Percentiles rank a stretch among this genome's conserved stretches.
phyloP scores from a whole-genome alignment of 2,797 vertebrate genomes.

The Rhinella marina region DNA sequence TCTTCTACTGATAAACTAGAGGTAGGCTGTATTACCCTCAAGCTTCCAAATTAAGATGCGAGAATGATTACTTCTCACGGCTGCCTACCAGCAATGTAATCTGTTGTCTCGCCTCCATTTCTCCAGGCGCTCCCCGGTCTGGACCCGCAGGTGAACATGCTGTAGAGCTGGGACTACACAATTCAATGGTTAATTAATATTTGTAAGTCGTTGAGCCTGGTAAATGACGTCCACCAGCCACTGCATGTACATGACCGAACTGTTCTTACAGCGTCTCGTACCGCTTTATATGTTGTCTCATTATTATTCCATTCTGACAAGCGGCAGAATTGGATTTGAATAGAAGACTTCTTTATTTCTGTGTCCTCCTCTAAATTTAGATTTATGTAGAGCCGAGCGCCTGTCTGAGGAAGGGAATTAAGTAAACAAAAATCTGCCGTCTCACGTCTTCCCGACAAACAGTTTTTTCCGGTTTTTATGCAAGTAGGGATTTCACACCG shows the following conservation, averaged over 20 bases:
- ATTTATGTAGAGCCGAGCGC: slow-evolving; percentile 34
- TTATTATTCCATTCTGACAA: slow-evolving; percentile 12
- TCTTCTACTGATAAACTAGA: not conserved
- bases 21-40: not conserved
- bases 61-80: not conserved
- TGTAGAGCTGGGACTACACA: not conserved
- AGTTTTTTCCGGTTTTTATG: not conserved
- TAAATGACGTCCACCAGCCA: not conserved
- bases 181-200: not conserved
- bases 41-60: not conserved
- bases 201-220: no score
- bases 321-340: slow-evolving; percentile 13
- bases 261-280: not conserved
- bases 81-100: not conserved
- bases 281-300: not conserved
- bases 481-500: slow-evolving; percentile 25
- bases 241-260: not conserved
- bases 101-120: not conserved
- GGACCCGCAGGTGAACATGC: not conserved
- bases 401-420: slow-evolving; percentile 23
- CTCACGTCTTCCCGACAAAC: not conserved
- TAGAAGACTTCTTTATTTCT: slow-evolving; percentile 20
- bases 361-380: slow-evolving; percentile 50
- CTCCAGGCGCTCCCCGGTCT: not conserved
- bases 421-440: slow-evolving; percentile 20